A percentile compares a stretch with the other conserved stretches of the same genome.
phyloP scores from a whole-genome alignment of 1,140 invertebrate species.

The Diorhabda carinulata region DNA sequence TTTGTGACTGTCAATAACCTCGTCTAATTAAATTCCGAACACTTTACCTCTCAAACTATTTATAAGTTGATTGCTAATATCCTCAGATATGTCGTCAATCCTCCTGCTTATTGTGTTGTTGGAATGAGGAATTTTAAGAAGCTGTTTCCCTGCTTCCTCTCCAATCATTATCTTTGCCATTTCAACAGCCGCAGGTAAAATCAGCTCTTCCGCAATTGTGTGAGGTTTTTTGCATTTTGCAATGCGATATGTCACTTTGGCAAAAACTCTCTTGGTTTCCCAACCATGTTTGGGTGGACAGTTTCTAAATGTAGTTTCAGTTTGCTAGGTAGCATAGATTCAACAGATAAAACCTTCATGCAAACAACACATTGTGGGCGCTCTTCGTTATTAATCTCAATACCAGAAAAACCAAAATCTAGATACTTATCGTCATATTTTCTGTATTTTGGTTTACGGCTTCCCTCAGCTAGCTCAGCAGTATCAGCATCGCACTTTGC shows the following conservation, averaged over 20 bases:
- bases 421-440: slow-evolving; percentile 10
- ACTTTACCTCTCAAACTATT: slow-evolving; percentile 14
- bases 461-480: not conserved
- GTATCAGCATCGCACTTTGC: not conserved
- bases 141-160: not conserved
- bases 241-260: too few relatives aligned
- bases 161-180: slow-evolving; percentile 23
- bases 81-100: slow-evolving; percentile 20
- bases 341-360: slow-evolving; percentile 9
- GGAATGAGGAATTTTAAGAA: slow-evolving; percentile 27
- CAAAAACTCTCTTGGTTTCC: not conserved
- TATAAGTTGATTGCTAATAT: slow-evolving; percentile 21
- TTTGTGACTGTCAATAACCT: slow-evolving; percentile 12
- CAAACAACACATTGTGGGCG: slow-evolving; percentile 10
- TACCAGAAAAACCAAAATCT: not conserved
- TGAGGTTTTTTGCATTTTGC: too few relatives aligned
- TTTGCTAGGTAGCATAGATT: slow-evolving; percentile 7
- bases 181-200: slow-evolving; percentile 37
- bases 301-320: slow-evolving; percentile 14
- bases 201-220: slow-evolving; percentile 27
- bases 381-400: slow-evolving; percentile 3
- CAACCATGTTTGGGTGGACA: slow-evolving; percentile 4
- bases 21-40: slow-evolving; percentile 12
- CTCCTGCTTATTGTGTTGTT: slow-evolving; percentile 26
- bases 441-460: not conserved